Evolutionary conservation across 1,140 invertebrate genomes (phyloP).

Genomic region (Holotrichia oblita): DNA sequence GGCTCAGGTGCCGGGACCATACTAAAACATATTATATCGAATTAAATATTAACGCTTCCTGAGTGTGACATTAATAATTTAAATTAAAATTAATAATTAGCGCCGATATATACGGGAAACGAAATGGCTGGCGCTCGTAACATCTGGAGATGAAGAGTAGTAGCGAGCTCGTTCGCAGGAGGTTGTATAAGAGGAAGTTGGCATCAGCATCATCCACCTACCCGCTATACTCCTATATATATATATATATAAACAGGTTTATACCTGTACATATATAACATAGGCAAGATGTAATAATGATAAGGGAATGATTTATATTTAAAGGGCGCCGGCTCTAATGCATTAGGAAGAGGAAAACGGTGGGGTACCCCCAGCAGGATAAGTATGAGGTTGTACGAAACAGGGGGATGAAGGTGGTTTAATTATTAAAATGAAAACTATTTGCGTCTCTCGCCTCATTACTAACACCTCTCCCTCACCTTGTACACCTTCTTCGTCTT

Average conservation of each 20-base stretch:
- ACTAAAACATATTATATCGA: constrained; percentile 18
- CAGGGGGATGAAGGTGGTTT: background rate
- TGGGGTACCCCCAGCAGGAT: background rate
- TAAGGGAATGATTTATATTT: constrained; percentile 36
- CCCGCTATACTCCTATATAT: background rate
- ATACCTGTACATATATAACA: constrained; percentile 26
- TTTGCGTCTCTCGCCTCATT: constrained; percentile 28
- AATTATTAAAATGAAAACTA: constrained; percentile 34
- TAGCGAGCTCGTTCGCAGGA: background rate
- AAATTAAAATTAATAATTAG: constrained; percentile 37
- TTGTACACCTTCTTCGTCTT: background rate
- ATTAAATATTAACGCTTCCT: constrained; percentile 25
- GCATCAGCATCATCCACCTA: constrained; percentile 1
- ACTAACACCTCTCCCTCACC: constrained; percentile 6
- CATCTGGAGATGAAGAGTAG: background rate
- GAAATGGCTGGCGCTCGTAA: background rate
- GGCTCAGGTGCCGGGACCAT: background rate
- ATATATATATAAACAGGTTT: background rate
- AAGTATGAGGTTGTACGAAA: background rate
- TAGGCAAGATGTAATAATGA: constrained; percentile 26
- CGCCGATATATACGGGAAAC: background rate
- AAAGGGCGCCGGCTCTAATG: constrained; percentile 20
- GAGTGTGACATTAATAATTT: constrained; percentile 24
- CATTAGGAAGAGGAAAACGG: background rate
- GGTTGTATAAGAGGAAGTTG: background rate